Conservation (phyloP, 2,113 vertebrate species). For the Anolis carolinensis region DNA sequence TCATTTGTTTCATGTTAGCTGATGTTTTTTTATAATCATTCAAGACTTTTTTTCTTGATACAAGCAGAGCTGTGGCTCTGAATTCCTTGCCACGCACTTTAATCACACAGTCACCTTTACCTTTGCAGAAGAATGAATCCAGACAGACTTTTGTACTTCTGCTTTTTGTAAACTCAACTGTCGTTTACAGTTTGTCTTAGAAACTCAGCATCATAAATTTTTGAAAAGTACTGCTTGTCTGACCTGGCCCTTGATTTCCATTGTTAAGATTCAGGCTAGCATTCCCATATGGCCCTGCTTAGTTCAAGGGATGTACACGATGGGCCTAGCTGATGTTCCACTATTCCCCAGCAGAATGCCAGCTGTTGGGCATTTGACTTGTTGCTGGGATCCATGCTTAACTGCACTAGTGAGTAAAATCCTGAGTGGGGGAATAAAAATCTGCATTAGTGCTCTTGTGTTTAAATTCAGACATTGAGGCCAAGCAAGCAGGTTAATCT, state of each 20-base stretch:
- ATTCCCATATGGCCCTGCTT: slow-evolving; percentile 55
- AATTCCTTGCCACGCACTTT: slow-evolving; percentile 26
- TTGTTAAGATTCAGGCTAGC: slow-evolving; percentile 53
- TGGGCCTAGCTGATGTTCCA: slow-evolving; percentile 39
- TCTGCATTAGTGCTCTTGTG: slow-evolving; percentile 44
- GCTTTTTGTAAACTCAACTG: slow-evolving; percentile 41
- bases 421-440: slow-evolving; percentile 32
- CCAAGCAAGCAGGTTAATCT: slow-evolving; percentile 46
- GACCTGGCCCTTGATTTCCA: slow-evolving; percentile 56
- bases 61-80: neutral
- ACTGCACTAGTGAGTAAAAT: slow-evolving; percentile 44
- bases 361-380: slow-evolving; percentile 56
- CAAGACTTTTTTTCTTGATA: slow-evolving; percentile 7
- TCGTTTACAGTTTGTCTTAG: slow-evolving; percentile 57
- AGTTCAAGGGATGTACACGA: slow-evolving; percentile 7
- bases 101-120: slow-evolving; percentile 26
- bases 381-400: slow-evolving; percentile 26
- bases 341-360: slow-evolving; percentile 43
- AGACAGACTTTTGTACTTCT: slow-evolving; percentile 24
- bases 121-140: slow-evolving; percentile 37
- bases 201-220: slow-evolving; percentile 61
- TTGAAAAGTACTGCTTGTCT: slow-evolving; percentile 49
- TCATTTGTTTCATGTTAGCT: no score
- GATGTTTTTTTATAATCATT: neutral
- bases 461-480: slow-evolving; percentile 39